Conservation (phyloP, 2,113 vertebrate species). For the Felis catus region DNA sequence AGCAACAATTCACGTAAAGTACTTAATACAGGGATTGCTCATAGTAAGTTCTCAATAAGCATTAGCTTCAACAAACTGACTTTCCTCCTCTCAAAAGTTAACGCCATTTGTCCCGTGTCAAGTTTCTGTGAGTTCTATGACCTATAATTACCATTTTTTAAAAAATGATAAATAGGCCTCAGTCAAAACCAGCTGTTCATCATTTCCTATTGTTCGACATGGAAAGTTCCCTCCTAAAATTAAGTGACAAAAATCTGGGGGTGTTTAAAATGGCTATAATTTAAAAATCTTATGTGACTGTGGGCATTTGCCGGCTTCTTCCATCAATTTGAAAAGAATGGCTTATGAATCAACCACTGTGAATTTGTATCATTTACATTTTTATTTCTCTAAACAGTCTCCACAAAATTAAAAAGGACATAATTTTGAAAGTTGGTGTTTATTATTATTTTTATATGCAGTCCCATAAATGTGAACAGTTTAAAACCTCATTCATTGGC, state of each 20-base stretch:
- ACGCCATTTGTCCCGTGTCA: background rate
- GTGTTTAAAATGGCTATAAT: background rate
- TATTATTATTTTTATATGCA: conserved; percentile 41
- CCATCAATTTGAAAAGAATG: background rate
- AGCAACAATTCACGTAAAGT: background rate
- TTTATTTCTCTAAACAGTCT: conserved; percentile 56
- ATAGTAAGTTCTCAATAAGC: background rate
- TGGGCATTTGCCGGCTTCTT: background rate
- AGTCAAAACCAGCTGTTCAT: conserved; percentile 22
- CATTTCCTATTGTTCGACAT: conserved; percentile 3
- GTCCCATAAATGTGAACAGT: background rate
- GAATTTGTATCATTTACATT: conserved; percentile 3
- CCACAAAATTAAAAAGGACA: conserved; percentile 44
- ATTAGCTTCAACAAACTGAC: background rate
- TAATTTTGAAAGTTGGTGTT: conserved; percentile 31
- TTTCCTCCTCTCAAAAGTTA: conserved; percentile 35
- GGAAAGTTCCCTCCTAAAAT: conserved; percentile 1
- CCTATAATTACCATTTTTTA: background rate
- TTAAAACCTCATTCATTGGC: background rate
- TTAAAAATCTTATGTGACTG: background rate
- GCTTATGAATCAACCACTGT: background rate
- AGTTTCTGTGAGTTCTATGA: conserved; percentile 4
- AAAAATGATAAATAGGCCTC: conserved; percentile 23
- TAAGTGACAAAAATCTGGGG: background rate
- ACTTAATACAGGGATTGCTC: background rate